Conservation (phyloP, 2,113 vertebrate species). For the Rallus limicola region DNA sequence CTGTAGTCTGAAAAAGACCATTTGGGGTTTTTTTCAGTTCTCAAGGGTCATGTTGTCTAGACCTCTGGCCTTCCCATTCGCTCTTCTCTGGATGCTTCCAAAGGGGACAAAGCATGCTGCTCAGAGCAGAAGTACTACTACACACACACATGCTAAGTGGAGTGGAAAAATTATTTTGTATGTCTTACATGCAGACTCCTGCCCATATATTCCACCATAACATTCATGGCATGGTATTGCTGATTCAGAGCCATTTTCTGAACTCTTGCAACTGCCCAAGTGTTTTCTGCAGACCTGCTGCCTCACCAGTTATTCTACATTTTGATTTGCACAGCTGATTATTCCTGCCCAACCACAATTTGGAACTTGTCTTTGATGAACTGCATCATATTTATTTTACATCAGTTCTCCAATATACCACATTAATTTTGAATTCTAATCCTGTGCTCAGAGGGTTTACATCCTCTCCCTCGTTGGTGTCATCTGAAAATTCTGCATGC, state of each 20-base stretch:
- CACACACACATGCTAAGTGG: not conserved
- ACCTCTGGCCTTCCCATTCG: not conserved
- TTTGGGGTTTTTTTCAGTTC: not conserved
- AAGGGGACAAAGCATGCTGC: rapidly evolving
- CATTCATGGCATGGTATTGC: not conserved
- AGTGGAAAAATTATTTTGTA: slow-evolving; percentile 25
- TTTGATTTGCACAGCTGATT: slow-evolving; percentile 57
- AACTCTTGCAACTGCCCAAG: slow-evolving; percentile 29
- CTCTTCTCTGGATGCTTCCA: not conserved
- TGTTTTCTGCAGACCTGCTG: slow-evolving; percentile 27
- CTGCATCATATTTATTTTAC: slow-evolving; percentile 32
- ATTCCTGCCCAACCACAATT: slow-evolving; percentile 9
- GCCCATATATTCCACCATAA: not conserved
- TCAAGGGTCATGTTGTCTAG: not conserved
- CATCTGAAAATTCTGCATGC: slow-evolving; percentile 40
- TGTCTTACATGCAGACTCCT: not conserved
- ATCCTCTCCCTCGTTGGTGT: slow-evolving; percentile 2
- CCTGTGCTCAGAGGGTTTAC: slow-evolving; percentile 12
- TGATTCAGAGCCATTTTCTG: slow-evolving; percentile 24
- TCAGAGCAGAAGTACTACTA: not conserved
- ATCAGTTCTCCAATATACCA: slow-evolving; percentile 14
- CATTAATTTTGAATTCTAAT: slow-evolving; percentile 52
- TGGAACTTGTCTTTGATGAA: slow-evolving; percentile 29
- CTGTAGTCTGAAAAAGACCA: not conserved
- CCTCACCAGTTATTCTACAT: slow-evolving; percentile 25